phyloP scores from a whole-genome alignment of 2,888 invertebrate species.

The Elmis aenea region DNA sequence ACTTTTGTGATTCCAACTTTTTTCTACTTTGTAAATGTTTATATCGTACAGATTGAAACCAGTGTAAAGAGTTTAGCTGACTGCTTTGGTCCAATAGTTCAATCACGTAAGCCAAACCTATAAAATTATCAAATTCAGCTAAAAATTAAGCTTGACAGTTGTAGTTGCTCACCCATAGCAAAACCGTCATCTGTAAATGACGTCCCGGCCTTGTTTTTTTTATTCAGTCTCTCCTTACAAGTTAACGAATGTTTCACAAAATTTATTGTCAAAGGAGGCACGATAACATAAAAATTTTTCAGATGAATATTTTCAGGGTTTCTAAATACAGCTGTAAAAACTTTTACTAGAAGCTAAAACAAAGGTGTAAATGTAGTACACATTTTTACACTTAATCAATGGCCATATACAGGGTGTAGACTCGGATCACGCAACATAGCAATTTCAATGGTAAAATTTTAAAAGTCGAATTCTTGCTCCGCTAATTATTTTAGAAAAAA shows the following conservation, averaged over 20 bases:
- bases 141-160: neutral
- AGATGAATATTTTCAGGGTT: conserved; percentile 84
- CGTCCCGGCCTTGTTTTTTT: conserved; percentile 81
- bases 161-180: conserved; percentile 70
- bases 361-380: no score
- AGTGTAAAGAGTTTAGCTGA: conserved; percentile 88
- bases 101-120: conserved; percentile 81
- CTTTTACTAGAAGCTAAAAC: conserved; percentile 76
- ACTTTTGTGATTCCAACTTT: conserved; percentile 51
- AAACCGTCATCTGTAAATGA: conserved; percentile 98
- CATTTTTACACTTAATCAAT: no score
- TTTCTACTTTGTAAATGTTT: conserved; percentile 64
- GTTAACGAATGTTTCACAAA: conserved; percentile 90
- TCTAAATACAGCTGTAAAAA: conserved; percentile 84
- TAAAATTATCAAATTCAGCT: conserved; percentile 12
- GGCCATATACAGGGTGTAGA: no score
- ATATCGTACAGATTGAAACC: conserved; percentile 84
- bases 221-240: conserved; percentile 88
- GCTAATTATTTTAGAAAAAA: no score
- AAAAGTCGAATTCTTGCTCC: no score
- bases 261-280: conserved; percentile 91
- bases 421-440: no score
- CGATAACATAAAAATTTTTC: conserved; percentile 85
- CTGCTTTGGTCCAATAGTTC: conserved; percentile 78
- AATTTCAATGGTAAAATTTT: no score